Percentiles rank a stretch among this genome's conserved stretches.
These are phyloP conservation scores for Potamarius usumacintae DNA, from an alignment of 2,113 vertebrate species.

Conservation along the genomic window DNA sequence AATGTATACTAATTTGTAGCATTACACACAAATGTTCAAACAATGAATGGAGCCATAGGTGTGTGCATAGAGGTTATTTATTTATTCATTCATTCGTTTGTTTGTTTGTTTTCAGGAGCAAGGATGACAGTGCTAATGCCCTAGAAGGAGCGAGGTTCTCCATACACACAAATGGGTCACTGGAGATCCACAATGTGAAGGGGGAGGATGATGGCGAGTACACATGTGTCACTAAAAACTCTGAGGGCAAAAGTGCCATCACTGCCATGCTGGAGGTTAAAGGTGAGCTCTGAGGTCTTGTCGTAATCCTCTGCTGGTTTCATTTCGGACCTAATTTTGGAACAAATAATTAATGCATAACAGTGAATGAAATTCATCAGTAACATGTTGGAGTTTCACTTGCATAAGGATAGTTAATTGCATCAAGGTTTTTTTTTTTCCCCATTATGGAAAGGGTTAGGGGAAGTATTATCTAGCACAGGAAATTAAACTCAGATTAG, in stretches of 20 bases:
- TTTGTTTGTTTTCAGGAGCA: slow-evolving; percentile 73
- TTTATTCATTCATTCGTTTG: background rate
- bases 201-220: slow-evolving; percentile 83
- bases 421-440: background rate
- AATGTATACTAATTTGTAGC: background rate
- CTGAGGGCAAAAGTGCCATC: slow-evolving; percentile 80
- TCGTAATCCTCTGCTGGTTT: background rate
- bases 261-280: slow-evolving; percentile 82
- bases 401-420: background rate
- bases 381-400: background rate
- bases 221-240: slow-evolving; percentile 83
- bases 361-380: background rate
- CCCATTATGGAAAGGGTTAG: background rate
- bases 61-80: background rate
- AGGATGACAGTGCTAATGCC: slow-evolving; percentile 74
- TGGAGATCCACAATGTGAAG: slow-evolving; percentile 76
- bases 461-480: background rate
- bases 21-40: background rate
- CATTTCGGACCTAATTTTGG: background rate
- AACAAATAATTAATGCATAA: background rate
- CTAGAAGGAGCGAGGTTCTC: slow-evolving; percentile 70
- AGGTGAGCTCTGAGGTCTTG: slow-evolving; percentile 69
- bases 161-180: slow-evolving; percentile 77
- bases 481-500: background rate
- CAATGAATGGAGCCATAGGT: background rate